Evolutionary conservation across 2,113 vertebrate genomes (phyloP).

Genomic region (Synchiropus splendidus): DNA sequence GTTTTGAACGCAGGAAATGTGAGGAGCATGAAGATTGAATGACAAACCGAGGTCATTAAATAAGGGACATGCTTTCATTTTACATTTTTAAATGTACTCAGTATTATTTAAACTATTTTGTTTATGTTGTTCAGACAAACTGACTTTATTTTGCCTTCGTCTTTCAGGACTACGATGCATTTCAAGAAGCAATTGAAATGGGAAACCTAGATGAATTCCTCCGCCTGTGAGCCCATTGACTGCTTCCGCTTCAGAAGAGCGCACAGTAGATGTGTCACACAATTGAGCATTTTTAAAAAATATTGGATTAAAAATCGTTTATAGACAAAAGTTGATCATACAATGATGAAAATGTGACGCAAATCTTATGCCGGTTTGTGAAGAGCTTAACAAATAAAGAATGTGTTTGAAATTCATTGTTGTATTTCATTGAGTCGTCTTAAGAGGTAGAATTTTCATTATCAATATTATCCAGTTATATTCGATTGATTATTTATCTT

Average conservation of each 20-base stretch:
- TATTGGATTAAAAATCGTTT: not conserved
- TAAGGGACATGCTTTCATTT: no score
- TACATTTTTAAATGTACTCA: not conserved
- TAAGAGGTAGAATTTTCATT: no score
- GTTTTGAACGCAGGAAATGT: no score
- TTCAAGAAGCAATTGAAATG: conserved; percentile 31
- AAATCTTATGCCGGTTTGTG: not conserved
- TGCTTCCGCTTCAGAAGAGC: no score
- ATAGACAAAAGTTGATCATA: not conserved
- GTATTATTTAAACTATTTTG: not conserved
- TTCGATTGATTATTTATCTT: no score
- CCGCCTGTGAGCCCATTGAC: conserved; percentile 14
- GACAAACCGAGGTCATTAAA: no score
- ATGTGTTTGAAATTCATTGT: not conserved
- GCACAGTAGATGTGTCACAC: no score
- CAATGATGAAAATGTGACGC: not conserved
- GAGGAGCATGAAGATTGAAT: no score
- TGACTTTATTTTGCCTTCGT: not conserved
- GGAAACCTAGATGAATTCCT: conserved; percentile 31
- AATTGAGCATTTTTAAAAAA: not conserved
- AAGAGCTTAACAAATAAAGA: not conserved
- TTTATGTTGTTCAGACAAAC: not conserved
- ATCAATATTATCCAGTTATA: no score
- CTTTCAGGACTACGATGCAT: conserved; percentile 32
- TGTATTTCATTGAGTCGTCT: no score